A percentile compares a stretch with the other conserved stretches of the same genome.
These are phyloP conservation scores for Synaphobranchus kaupii DNA, from an alignment of 2,797 vertebrate species.

Conservation along the genomic window DNA sequence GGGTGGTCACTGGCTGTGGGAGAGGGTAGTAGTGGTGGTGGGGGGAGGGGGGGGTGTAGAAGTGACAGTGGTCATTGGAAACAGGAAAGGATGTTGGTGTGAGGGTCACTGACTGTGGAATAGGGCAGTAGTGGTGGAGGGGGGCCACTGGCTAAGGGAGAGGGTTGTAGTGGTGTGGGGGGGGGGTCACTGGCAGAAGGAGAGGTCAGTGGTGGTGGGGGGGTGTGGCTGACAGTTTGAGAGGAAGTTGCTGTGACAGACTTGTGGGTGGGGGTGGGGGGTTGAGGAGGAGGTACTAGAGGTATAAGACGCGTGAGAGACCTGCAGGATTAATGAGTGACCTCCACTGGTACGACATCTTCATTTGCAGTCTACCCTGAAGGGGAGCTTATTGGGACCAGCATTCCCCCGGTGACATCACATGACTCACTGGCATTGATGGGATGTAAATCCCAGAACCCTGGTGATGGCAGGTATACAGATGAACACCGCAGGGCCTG, in stretches of 20 bases:
- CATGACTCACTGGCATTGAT: not conserved
- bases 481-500: constrained; percentile 55
- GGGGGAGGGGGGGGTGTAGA: not conserved
- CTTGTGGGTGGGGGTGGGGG: not conserved
- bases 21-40: not conserved
- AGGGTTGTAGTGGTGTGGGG: not conserved
- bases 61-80: no score
- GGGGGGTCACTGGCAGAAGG: not conserved
- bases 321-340: not conserved
- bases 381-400: constrained; percentile 27
- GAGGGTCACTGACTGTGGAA: not conserved
- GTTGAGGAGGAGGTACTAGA: not conserved
- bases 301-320: constrained; percentile 17
- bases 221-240: no score
- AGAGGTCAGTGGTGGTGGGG: not conserved
- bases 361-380: not conserved
- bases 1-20: not conserved
- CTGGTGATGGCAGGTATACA: constrained; percentile 50
- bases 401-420: not conserved
- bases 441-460: constrained; percentile 53
- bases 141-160: no score
- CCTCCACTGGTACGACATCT: constrained; percentile 26
- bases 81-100: not conserved
- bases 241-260: not conserved
- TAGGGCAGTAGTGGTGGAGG: not conserved